Conservation (phyloP, 1,140 invertebrate genomes). For the Limonius californicus region DNA sequence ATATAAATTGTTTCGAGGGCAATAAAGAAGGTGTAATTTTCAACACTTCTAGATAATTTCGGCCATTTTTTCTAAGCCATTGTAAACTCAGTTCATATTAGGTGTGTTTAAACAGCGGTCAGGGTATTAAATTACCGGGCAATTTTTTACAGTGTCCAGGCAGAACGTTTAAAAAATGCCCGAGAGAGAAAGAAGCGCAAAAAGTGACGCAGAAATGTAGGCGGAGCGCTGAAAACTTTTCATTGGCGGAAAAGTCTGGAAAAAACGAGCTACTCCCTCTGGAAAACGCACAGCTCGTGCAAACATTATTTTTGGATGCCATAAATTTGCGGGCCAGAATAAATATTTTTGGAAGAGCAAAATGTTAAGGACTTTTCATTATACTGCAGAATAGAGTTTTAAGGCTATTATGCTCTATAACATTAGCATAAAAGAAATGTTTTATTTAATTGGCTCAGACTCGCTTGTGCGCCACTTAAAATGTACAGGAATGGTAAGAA, state of each 20-base stretch:
- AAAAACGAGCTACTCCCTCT: slow-evolving; percentile 42
- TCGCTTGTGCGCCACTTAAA: slow-evolving; percentile 12
- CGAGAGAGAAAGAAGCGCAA: slow-evolving; percentile 33
- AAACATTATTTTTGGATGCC: slow-evolving; percentile 49
- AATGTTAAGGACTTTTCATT: slow-evolving; percentile 50
- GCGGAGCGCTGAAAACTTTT: slow-evolving; percentile 40
- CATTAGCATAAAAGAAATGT: slow-evolving; percentile 47
- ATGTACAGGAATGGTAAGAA: slow-evolving; percentile 13
- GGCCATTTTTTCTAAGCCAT: slow-evolving; percentile 9
- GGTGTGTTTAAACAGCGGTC: slow-evolving; percentile 46
- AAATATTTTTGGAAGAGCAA: slow-evolving; percentile 50
- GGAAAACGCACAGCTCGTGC: slow-evolving; percentile 38
- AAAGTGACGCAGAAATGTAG: slow-evolving; percentile 36
- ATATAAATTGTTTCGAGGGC: background rate
- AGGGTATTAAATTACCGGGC: slow-evolving; percentile 46
- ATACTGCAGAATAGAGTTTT: slow-evolving; percentile 46
- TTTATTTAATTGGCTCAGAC: slow-evolving; percentile 41
- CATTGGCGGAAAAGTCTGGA: slow-evolving; percentile 46
- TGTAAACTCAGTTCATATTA: slow-evolving; percentile 38
- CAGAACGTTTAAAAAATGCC: slow-evolving; percentile 43
- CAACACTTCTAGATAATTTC: slow-evolving; percentile 10
- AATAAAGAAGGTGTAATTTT: slow-evolving; percentile 7
- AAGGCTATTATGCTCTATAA: slow-evolving; percentile 43
- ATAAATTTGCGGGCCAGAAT: slow-evolving; percentile 48
- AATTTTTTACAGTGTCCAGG: slow-evolving; percentile 46